phyloP scores from a whole-genome alignment of 2,797 vertebrate genomes.

The Tragopan temminckii region DNA sequence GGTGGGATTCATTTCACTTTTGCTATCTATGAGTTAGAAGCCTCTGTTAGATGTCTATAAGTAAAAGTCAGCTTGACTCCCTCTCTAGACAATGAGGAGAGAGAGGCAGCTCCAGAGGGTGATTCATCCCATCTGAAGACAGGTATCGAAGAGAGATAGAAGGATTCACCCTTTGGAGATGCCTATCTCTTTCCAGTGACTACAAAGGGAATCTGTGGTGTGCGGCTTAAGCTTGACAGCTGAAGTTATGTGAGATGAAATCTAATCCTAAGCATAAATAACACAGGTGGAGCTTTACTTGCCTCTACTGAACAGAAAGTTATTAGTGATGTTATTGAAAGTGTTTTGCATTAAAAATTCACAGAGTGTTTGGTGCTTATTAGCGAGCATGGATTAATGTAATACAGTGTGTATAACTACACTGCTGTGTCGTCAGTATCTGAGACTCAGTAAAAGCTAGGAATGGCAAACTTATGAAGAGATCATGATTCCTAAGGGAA shows the following conservation, averaged over 20 bases:
- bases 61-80: conserved; percentile 12
- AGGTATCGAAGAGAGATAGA: neutral
- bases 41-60: conserved; percentile 16
- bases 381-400: neutral
- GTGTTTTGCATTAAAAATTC: neutral
- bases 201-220: conserved; percentile 5
- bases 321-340: conserved; percentile 1
- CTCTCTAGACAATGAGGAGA: conserved; percentile 1
- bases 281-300: neutral
- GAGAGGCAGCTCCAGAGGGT: neutral
- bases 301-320: neutral
- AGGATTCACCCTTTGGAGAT: neutral
- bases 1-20: conserved; percentile 32
- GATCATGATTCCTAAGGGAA: neutral
- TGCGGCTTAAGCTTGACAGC: conserved; percentile 30
- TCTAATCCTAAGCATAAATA: neutral
- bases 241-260: conserved; percentile 22
- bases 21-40: neutral
- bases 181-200: neutral
- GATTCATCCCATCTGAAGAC: neutral
- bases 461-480: neutral
- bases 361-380: neutral
- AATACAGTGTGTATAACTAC: neutral
- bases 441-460: neutral
- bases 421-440: neutral